Percentiles rank a stretch among this genome's conserved stretches.
phyloP scores from a whole-genome alignment of 1,140 invertebrate genomes.

The Tenebrio molitor region DNA sequence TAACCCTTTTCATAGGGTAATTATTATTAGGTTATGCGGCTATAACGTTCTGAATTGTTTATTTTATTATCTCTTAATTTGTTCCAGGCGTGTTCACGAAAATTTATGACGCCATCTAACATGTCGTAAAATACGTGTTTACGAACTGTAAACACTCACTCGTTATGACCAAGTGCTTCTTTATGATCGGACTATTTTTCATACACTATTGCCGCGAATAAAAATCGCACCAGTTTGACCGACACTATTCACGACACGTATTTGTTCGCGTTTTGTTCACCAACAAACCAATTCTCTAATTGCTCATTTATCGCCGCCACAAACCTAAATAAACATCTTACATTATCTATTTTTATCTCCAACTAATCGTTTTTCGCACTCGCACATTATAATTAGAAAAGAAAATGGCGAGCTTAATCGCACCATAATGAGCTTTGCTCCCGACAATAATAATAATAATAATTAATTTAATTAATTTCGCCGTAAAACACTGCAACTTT shows the following conservation, averaged over 20 bases:
- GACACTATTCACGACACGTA: neutral
- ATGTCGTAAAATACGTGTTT: constrained; percentile 37
- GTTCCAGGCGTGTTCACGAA: constrained; percentile 34
- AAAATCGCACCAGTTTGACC: neutral
- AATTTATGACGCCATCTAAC: constrained; percentile 41
- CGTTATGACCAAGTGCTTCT: constrained; percentile 28
- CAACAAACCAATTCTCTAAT: too few species aligned
- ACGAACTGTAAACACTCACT: constrained; percentile 37
- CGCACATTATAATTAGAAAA: too few species aligned
- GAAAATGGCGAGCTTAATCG: too few species aligned
- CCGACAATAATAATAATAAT: too few species aligned
- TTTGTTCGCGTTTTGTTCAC: too few species aligned
- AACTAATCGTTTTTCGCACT: too few species aligned
- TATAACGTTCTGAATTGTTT: constrained; percentile 55
- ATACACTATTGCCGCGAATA: neutral
- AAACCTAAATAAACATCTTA: too few species aligned
- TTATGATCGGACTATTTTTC: constrained; percentile 27
- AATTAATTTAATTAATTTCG: too few species aligned
- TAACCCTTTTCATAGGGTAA: constrained; percentile 66
- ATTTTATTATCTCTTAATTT: constrained; percentile 60
- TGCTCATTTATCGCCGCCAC: too few species aligned
- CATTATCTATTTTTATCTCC: too few species aligned
- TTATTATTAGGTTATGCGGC: constrained; percentile 65
- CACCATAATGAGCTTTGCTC: too few species aligned
- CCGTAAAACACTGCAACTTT: too few species aligned